Evolutionary conservation across 2,113 vertebrate genomes (phyloP).

Genomic region (Pseudorasbora parva): DNA sequence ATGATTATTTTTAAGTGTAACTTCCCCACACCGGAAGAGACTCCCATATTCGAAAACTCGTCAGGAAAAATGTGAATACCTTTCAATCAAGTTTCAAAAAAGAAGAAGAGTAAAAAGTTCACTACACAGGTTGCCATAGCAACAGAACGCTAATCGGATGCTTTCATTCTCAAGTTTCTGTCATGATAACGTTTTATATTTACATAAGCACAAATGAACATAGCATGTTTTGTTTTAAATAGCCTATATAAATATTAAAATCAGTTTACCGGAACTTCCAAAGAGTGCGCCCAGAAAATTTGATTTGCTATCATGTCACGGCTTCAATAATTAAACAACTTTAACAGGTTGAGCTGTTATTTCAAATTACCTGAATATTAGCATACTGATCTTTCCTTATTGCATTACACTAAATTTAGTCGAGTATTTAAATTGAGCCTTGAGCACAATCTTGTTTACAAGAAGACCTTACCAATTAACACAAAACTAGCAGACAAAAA

Average conservation of each 20-base stretch:
- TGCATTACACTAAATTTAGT: conserved; percentile 79
- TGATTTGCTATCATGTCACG: neutral
- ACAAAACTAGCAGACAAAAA: neutral
- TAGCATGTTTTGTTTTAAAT: no score
- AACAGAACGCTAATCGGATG: neutral
- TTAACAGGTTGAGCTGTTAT: conserved; percentile 71
- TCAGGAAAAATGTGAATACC: no score
- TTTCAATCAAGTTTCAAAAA: no score
- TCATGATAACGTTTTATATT: neutral
- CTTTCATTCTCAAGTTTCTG: neutral
- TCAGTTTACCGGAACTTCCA: no score
- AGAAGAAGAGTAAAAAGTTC: no score
- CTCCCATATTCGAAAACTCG: no score
- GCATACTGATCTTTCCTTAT: conserved; percentile 79
- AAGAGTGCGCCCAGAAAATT: no score
- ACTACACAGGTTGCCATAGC: neutral
- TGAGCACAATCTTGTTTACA: conserved; percentile 14
- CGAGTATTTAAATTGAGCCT: conserved; percentile 66
- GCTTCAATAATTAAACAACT: conserved; percentile 11
- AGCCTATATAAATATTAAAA: no score
- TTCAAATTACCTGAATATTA: conserved; percentile 81
- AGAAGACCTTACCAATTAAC: conserved; percentile 18
- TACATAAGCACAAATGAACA: no score
- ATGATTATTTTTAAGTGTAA: no score
- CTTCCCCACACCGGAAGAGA: no score